Conservation (phyloP, 2,888 invertebrate species). For the Drosophila setosimentum region DNA sequence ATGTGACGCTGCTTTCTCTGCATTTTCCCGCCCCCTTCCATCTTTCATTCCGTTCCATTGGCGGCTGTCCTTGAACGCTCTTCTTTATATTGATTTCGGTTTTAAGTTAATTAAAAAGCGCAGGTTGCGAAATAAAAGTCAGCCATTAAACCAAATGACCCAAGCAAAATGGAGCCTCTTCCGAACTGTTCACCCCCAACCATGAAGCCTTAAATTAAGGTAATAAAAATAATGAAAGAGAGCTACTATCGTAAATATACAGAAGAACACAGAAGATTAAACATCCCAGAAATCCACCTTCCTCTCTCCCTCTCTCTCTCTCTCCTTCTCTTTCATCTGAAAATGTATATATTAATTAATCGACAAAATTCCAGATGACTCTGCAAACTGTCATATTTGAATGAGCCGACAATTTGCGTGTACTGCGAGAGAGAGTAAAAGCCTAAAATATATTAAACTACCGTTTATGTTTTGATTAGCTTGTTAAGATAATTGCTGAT, state of each 20-base stretch:
- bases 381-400: not conserved
- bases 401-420: not conserved
- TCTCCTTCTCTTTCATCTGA: not conserved
- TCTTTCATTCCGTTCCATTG: slow-evolving; percentile 20
- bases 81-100: slow-evolving; percentile 64
- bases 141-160: slow-evolving; percentile 57
- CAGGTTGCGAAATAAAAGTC: slow-evolving; percentile 52
- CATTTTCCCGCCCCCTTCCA: slow-evolving; percentile 1
- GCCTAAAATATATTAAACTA: not conserved
- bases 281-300: not conserved
- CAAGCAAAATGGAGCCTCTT: slow-evolving; percentile 25
- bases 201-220: slow-evolving; percentile 18
- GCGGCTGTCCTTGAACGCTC: slow-evolving; percentile 57
- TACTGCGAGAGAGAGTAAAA: not conserved
- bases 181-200: not conserved
- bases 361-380: no score
- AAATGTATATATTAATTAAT: not conserved
- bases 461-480: not conserved
- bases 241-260: not conserved
- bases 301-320: not conserved
- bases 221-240: slow-evolving; percentile 16
- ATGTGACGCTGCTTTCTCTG: slow-evolving; percentile 38
- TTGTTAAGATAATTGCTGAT: not conserved
- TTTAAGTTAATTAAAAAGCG: slow-evolving; percentile 73
- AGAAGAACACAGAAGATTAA: not conserved